phyloP scores from a whole-genome alignment of 2,113 vertebrate genomes.

The Paramisgurnus dabryanus region DNA sequence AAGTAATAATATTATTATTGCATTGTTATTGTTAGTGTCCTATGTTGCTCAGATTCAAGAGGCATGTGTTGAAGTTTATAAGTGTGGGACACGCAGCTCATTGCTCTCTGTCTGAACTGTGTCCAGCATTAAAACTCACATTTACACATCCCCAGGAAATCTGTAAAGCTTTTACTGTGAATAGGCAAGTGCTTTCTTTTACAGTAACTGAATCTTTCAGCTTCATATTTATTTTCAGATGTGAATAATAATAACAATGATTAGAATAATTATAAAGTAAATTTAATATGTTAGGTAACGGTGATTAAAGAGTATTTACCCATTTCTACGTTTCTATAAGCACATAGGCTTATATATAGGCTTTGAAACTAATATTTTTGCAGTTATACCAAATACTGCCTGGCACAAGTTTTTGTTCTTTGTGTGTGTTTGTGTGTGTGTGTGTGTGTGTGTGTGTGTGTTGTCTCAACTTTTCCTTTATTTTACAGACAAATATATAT shows the following conservation, averaged over 20 bases:
- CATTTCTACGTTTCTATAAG: not conserved
- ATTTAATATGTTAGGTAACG: not conserved
- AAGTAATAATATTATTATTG: not conserved
- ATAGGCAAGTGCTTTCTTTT: not conserved
- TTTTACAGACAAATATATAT: not conserved
- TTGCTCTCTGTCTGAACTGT: not conserved
- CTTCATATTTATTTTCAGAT: not conserved
- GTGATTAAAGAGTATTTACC: not conserved
- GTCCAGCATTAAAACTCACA: not conserved
- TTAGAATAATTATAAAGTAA: not conserved
- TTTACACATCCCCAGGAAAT: not conserved
- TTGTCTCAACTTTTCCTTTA: not conserved
- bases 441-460: not conserved
- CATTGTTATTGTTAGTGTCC: not conserved
- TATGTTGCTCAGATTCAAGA: not conserved
- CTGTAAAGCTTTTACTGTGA: not conserved
- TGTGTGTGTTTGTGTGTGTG: too few species aligned
- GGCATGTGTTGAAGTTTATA: not conserved
- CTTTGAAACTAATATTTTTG: not conserved
- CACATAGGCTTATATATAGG: not conserved
- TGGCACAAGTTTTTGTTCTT: not conserved
- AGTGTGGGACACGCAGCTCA: too few species aligned
- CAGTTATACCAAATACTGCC: not conserved
- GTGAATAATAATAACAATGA: not conserved
- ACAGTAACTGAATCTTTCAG: not conserved